phyloP scores from a whole-genome alignment of 2,113 vertebrate genomes.

The Sylvietta virens region DNA sequence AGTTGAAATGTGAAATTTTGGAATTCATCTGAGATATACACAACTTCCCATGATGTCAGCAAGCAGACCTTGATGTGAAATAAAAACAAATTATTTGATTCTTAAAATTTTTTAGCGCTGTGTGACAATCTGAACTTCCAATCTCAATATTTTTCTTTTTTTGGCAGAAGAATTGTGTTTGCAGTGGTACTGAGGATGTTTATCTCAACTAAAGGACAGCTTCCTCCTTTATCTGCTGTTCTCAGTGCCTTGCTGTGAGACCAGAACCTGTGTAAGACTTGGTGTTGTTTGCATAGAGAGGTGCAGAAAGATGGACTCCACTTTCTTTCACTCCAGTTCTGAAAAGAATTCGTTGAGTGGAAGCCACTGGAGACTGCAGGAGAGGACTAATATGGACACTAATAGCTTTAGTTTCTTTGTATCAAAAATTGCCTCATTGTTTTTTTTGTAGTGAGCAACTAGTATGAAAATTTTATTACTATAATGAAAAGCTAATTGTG shows the following conservation, averaged over 20 bases:
- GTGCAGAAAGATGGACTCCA: neutral
- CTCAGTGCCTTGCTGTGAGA: neutral
- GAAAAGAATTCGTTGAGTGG: neutral
- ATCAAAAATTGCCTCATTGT: accelerated
- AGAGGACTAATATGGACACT: neutral
- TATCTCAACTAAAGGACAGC: neutral
- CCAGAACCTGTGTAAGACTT: neutral
- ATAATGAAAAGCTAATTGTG: neutral
- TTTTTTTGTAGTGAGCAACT: neutral
- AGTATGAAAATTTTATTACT: neutral
- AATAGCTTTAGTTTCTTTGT: neutral
- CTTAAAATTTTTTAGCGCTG: accelerated
- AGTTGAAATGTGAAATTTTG: neutral
- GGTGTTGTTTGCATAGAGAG: neutral
- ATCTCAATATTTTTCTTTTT: accelerated
- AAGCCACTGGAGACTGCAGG: neutral
- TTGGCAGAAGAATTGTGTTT: neutral
- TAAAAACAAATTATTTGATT: neutral
- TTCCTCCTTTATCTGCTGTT: neutral
- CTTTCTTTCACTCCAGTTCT: neutral
- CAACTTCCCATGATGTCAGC: neutral
- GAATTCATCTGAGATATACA: neutral
- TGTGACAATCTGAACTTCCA: neutral
- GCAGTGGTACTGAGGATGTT: neutral
- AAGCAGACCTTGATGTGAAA: neutral